Conservation (phyloP, 2,797 vertebrate species). For the Myotis pilosus region DNA sequence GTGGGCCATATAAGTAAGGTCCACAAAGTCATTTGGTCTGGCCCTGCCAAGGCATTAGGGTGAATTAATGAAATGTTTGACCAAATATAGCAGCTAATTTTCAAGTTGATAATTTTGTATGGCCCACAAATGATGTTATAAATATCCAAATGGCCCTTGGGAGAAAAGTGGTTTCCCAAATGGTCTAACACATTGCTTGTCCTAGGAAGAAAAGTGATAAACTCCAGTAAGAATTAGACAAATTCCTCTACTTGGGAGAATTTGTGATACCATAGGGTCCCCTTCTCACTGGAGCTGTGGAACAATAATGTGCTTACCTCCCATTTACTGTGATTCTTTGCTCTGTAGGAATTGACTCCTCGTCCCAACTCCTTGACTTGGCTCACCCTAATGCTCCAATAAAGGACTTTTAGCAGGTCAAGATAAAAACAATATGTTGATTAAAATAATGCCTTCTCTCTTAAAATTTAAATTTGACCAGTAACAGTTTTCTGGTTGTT, state of each 20-base stretch:
- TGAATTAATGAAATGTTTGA: too few relatives aligned
- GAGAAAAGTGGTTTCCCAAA: too few relatives aligned
- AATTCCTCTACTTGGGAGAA: not conserved
- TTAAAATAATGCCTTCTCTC: conserved; percentile 20
- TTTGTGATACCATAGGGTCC: not conserved
- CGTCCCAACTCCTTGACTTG: not conserved
- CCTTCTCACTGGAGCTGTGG: not conserved
- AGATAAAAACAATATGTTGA: conserved; percentile 23
- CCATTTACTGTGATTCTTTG: not conserved
- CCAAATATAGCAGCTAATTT: too few relatives aligned
- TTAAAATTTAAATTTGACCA: conserved; percentile 25
- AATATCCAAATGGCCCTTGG: too few relatives aligned
- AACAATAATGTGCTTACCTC: not conserved
- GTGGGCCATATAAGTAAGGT: too few relatives aligned
- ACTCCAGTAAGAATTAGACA: not conserved
- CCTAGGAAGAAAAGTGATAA: not conserved
- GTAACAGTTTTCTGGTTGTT: not conserved
- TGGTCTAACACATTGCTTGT: not conserved
- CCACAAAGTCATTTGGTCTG: too few relatives aligned
- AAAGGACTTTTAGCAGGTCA: not conserved
- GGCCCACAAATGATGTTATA: too few relatives aligned
- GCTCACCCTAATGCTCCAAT: not conserved
- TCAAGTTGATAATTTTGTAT: too few relatives aligned
- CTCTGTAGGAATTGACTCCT: not conserved
- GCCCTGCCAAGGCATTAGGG: too few relatives aligned